Conservation (phyloP, 2,113 vertebrate genomes). For the Melanocharis versteri region DNA sequence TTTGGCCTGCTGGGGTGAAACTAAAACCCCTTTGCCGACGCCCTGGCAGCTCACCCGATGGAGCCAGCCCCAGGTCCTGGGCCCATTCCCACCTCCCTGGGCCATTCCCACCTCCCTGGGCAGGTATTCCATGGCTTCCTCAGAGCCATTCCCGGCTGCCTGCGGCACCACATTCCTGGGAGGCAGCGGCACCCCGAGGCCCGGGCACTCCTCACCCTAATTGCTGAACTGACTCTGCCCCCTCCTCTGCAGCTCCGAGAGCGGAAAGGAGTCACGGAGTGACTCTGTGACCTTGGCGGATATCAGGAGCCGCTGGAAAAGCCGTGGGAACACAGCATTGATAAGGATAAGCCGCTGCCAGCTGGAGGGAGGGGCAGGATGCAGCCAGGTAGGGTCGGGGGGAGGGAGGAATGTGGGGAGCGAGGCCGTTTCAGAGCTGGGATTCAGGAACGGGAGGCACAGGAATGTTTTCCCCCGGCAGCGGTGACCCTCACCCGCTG, state of each 20-base stretch:
- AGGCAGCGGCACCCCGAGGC: not conserved
- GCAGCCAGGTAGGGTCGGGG: not conserved
- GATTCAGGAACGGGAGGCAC: not conserved
- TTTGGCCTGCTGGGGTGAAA: not conserved
- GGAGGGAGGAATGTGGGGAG: not conserved
- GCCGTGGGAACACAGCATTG: not conserved
- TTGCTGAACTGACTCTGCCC: not conserved
- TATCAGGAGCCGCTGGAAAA: not conserved
- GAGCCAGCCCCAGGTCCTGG: not conserved
- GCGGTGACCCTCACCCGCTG: not conserved
- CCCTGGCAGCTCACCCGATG: rapidly evolving
- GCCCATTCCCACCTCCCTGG: not conserved
- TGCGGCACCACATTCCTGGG: not conserved
- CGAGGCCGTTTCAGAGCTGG: not conserved
- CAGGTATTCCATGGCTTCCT: not conserved
- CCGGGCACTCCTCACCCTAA: not conserved
- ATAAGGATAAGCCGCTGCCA: not conserved
- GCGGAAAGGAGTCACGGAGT: not conserved
- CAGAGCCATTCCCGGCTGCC: not conserved
- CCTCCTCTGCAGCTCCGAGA: not conserved
- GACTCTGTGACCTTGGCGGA: not conserved
- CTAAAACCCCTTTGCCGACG: not conserved
- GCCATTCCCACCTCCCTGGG: not conserved
- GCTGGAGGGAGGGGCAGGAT: not conserved
- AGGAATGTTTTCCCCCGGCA: not conserved